phyloP scores from a whole-genome alignment of 64 coral and sea anemone species.

The Dendrophyllia cribrosa region DNA sequence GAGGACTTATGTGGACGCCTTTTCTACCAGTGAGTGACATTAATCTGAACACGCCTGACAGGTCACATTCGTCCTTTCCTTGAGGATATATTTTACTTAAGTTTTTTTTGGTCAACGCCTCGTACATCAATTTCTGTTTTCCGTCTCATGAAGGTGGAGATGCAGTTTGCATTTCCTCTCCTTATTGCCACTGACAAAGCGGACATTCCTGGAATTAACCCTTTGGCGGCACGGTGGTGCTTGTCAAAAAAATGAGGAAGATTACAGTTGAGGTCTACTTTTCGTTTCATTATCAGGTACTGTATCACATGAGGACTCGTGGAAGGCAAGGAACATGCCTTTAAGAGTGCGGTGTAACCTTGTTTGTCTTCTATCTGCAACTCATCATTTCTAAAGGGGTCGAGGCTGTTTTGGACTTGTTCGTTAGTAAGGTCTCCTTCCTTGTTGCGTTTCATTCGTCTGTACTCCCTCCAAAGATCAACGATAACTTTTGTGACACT shows the following conservation, averaged over 20 bases:
- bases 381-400: neutral
- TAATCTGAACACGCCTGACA: neutral
- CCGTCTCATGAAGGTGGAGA: slow-evolving; percentile 31
- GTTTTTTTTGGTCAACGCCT: slow-evolving; percentile 19
- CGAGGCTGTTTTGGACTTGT: slow-evolving; percentile 17
- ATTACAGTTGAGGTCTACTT: slow-evolving; percentile 68
- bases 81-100: neutral
- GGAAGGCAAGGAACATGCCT: slow-evolving; percentile 61
- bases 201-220: slow-evolving; percentile 35
- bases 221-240: neutral
- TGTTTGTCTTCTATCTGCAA: slow-evolving; percentile 39
- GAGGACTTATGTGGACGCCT: too few species aligned
- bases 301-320: slow-evolving; percentile 46
- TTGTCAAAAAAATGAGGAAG: neutral
- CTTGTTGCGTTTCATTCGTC: neutral
- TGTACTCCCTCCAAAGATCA: slow-evolving; percentile 31
- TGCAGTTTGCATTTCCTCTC: neutral
- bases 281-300: slow-evolving; percentile 37
- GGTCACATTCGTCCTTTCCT: neutral
- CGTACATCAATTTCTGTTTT: neutral
- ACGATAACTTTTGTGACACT: slow-evolving; percentile 62
- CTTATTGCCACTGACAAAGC: slow-evolving; percentile 56
- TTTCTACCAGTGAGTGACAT: neutral
- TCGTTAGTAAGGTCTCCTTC: slow-evolving; percentile 15
- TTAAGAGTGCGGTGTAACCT: slow-evolving; percentile 71